Percentiles rank a stretch among this genome's conserved stretches.
These are phyloP conservation scores for Oreortyx pictus DNA, from an alignment of 2,797 vertebrate species.

Conservation along the genomic window DNA sequence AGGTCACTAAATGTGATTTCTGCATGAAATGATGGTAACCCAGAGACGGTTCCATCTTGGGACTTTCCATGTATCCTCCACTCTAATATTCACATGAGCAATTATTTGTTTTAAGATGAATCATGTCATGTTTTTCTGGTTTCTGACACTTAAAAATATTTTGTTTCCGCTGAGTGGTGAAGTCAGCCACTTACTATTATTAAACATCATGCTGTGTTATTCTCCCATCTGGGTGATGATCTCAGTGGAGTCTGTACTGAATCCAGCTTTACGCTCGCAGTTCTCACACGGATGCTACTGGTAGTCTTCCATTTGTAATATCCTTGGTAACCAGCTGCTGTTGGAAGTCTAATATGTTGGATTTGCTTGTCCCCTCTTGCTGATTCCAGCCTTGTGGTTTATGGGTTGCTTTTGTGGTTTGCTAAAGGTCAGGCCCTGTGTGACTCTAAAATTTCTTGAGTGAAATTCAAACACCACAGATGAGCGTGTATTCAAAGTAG, in stretches of 20 bases:
- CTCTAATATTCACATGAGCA: slow-evolving; percentile 7
- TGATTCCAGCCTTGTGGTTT: slow-evolving; percentile 69
- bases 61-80: slow-evolving; percentile 29
- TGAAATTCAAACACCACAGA: slow-evolving; percentile 60
- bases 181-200: slow-evolving; percentile 55
- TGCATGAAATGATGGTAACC: background rate
- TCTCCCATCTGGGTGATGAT: background rate
- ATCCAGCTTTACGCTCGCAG: background rate
- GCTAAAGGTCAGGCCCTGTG: slow-evolving; percentile 66
- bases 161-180: background rate
- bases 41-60: background rate
- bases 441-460: slow-evolving; percentile 69
- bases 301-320: background rate
- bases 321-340: slow-evolving; percentile 1
- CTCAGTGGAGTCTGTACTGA: background rate
- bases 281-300: slow-evolving; percentile 1
- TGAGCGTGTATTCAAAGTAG: background rate
- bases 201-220: background rate
- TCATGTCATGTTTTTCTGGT: slow-evolving; percentile 36
- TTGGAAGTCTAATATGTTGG: slow-evolving; percentile 48
- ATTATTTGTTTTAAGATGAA: slow-evolving; percentile 41
- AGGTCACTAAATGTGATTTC: background rate
- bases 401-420: slow-evolving; percentile 75
- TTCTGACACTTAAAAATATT: slow-evolving; percentile 55
- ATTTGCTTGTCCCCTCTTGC: slow-evolving; percentile 33